Evolutionary conservation across 2,113 vertebrate species (phyloP).

Genomic region (Tamias sibiricus): DNA sequence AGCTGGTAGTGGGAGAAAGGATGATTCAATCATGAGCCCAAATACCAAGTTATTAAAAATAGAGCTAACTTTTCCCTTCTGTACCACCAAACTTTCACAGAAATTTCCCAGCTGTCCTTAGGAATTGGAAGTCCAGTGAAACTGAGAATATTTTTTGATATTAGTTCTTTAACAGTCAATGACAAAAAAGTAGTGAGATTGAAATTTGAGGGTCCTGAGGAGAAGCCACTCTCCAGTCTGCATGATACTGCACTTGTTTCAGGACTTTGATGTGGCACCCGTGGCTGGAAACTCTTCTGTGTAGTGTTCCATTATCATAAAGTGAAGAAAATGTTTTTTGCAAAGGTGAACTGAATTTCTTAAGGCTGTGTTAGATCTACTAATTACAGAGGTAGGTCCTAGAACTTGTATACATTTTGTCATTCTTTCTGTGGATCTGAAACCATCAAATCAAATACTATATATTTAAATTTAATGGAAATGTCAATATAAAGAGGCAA

Average conservation of each 20-base stretch:
- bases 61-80: slow-evolving; percentile 28
- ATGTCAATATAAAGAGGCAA: background rate
- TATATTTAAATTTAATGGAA: background rate
- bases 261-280: background rate
- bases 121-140: background rate
- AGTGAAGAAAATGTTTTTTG: background rate
- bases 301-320: background rate
- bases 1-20: background rate
- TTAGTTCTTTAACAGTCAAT: background rate
- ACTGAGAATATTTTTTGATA: background rate
- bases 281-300: background rate
- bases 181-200: background rate
- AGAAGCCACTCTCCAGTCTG: background rate
- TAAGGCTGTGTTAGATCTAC: background rate
- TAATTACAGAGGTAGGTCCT: background rate
- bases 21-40: slow-evolving; percentile 17
- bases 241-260: background rate
- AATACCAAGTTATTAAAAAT: slow-evolving; percentile 60
- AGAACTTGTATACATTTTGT: background rate
- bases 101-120: slow-evolving; percentile 37
- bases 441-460: background rate
- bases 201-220: background rate
- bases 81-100: background rate
- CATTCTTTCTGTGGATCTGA: background rate
- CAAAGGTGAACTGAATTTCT: background rate